Conservation (phyloP, 1,140 invertebrate genomes). For the Cotesia typhae region DNA sequence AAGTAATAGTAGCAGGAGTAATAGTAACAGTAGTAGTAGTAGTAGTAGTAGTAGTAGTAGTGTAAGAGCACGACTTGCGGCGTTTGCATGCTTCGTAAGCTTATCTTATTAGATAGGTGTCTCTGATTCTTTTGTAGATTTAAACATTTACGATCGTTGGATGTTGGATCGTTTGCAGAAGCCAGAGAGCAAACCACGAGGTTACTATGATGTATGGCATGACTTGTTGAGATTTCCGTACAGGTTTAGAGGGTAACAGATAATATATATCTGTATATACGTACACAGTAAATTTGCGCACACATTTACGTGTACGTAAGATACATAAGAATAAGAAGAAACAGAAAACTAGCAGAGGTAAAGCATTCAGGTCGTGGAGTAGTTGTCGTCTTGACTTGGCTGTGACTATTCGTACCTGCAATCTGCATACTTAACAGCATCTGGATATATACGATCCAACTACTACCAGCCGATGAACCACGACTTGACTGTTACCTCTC, state of each 20-base stretch:
- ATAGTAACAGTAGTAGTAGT: background rate
- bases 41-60: background rate
- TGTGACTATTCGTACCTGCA: constrained; percentile 17
- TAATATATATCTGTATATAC: background rate
- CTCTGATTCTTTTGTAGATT: background rate
- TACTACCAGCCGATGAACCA: constrained; percentile 8
- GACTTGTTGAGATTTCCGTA: constrained; percentile 14
- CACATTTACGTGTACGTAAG: background rate
- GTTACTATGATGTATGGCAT: constrained; percentile 18
- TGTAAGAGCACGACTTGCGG: constrained; percentile 28
- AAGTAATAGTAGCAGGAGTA: background rate
- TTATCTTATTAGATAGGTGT: constrained; percentile 14
- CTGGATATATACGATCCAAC: background rate
- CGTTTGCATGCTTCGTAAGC: constrained; percentile 10
- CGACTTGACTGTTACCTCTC: constrained; percentile 24
- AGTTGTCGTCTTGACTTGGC: constrained; percentile 8
- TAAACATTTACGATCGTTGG: background rate
- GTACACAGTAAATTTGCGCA: too few species aligned
- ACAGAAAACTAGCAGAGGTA: background rate
- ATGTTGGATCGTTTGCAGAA: constrained; percentile 8
- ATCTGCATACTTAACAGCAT: constrained; percentile 27
- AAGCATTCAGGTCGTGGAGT: constrained; percentile 20
- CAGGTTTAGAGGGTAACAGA: background rate
- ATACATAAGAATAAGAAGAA: constrained; percentile 3
- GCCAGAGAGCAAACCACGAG: background rate